These are phyloP conservation scores for Chouioia cunea DNA, from an alignment of 2,888 invertebrate species.

Conservation along the genomic window DNA sequence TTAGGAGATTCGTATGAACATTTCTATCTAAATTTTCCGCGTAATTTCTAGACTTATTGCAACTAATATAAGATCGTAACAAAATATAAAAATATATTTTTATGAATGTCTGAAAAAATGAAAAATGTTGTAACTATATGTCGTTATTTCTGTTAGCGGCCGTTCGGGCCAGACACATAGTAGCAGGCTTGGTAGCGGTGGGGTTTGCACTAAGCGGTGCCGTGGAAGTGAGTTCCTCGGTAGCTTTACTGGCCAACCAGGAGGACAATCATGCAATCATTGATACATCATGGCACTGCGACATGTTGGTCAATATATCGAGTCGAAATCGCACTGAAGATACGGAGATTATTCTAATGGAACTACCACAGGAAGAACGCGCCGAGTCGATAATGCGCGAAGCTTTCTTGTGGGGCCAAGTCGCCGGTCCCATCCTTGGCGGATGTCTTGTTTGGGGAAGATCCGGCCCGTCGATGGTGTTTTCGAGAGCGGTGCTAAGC, in stretches of 20 bases:
- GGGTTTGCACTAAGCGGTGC: constrained; percentile 73
- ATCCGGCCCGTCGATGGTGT: constrained; percentile 72
- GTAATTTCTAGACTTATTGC: no score
- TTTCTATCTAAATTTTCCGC: no score
- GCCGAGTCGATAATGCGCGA: constrained; percentile 72
- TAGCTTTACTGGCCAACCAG: constrained; percentile 71
- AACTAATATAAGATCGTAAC: no score
- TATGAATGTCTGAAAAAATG: background rate
- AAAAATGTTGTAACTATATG: background rate
- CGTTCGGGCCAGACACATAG: constrained; percentile 70
- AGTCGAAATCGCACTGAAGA: constrained; percentile 65
- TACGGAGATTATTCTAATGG: constrained; percentile 62
- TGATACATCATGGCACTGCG: constrained; percentile 67
- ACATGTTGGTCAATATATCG: constrained; percentile 65
- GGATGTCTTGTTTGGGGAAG: constrained; percentile 72
- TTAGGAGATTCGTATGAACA: no score
- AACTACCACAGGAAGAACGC: constrained; percentile 71
- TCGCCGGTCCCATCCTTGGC: constrained; percentile 71
- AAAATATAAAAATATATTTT: no score
- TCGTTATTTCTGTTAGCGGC: constrained; percentile 56
- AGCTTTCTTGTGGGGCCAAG: constrained; percentile 73
- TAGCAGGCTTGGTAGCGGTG: constrained; percentile 70
- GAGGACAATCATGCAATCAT: constrained; percentile 66
- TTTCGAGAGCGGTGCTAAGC: constrained; percentile 72
- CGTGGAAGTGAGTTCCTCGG: constrained; percentile 72